phyloP scores from a whole-genome alignment of 2,888 invertebrate species.

The Pachymerium ferrugineum region DNA sequence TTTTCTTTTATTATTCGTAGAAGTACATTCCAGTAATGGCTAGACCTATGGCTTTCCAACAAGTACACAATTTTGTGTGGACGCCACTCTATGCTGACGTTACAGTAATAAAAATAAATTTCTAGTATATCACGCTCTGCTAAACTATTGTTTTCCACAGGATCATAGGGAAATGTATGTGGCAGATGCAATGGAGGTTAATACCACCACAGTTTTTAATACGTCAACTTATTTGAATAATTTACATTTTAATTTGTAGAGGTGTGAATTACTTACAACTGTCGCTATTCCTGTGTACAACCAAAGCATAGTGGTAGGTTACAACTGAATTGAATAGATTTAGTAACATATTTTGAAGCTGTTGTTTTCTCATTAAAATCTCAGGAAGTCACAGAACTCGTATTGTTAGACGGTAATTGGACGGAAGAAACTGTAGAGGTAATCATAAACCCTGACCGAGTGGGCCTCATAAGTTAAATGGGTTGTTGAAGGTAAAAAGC shows the following conservation, averaged over 20 bases:
- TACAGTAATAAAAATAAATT: slow-evolving; percentile 66
- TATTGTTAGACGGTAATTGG: too few relatives aligned
- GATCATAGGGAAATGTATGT: background rate
- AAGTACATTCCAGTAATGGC: slow-evolving; percentile 97
- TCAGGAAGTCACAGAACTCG: too few relatives aligned
- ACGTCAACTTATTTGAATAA: background rate
- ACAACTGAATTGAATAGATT: background rate
- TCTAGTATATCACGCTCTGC: too few relatives aligned
- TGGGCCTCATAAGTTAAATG: too few relatives aligned
- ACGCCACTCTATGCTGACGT: slow-evolving; percentile 95
- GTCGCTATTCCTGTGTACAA: background rate
- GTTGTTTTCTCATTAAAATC: background rate
- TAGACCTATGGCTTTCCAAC: slow-evolving; percentile 81
- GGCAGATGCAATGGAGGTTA: background rate
- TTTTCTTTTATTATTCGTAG: slow-evolving; percentile 48
- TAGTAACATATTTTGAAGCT: background rate
- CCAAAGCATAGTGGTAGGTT: slow-evolving; percentile 1
- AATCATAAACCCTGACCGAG: too few relatives aligned
- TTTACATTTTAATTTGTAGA: background rate
- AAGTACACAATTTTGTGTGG: slow-evolving; percentile 81
- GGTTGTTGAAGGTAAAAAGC: too few relatives aligned
- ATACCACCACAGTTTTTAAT: too few relatives aligned
- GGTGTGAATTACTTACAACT: background rate
- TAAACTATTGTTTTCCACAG: background rate
- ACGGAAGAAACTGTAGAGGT: too few relatives aligned